These are phyloP conservation scores for Ormyrus rosae DNA, from an alignment of 2,888 invertebrate genomes.

Conservation along the genomic window DNA sequence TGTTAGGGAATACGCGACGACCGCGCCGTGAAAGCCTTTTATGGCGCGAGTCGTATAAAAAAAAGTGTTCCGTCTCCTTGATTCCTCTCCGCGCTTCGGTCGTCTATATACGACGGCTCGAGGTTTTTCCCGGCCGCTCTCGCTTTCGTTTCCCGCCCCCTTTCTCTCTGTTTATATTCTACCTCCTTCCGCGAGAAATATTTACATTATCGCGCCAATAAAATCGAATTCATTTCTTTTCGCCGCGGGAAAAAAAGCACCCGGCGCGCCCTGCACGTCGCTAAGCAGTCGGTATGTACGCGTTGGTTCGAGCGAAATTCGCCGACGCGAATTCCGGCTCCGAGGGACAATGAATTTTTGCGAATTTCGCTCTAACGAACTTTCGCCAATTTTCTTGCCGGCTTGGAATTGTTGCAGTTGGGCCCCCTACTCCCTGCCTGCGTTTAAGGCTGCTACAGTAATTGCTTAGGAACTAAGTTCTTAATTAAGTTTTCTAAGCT, in stretches of 20 bases:
- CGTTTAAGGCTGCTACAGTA: background rate
- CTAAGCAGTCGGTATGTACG: background rate
- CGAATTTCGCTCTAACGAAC: background rate
- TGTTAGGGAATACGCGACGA: conserved; percentile 39
- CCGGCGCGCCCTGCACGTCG: background rate
- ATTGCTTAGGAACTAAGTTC: conserved; percentile 11
- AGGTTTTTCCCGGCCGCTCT: background rate
- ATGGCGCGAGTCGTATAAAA: conserved; percentile 41
- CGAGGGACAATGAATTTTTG: background rate
- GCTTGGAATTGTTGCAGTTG: conserved; percentile 8
- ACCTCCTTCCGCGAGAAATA: conserved; percentile 26
- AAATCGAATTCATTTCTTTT: conserved; percentile 22
- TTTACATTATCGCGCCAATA: conserved; percentile 46
- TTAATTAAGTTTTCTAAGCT: conserved; percentile 15
- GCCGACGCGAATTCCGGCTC: background rate
- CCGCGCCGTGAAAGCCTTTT: conserved; percentile 40
- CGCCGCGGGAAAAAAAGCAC: background rate
- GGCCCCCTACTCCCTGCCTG: no score
- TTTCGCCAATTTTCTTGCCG: background rate
- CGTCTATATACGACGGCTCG: background rate
- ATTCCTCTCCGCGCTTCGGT: conserved; percentile 26
- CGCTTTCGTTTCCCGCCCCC: conserved; percentile 25
- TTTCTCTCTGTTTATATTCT: conserved; percentile 9
- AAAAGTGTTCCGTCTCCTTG: conserved; percentile 41
- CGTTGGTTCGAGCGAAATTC: no score